Evolutionary conservation across 2,113 vertebrate genomes (phyloP).

Genomic region (Actinemys pallida): DNA sequence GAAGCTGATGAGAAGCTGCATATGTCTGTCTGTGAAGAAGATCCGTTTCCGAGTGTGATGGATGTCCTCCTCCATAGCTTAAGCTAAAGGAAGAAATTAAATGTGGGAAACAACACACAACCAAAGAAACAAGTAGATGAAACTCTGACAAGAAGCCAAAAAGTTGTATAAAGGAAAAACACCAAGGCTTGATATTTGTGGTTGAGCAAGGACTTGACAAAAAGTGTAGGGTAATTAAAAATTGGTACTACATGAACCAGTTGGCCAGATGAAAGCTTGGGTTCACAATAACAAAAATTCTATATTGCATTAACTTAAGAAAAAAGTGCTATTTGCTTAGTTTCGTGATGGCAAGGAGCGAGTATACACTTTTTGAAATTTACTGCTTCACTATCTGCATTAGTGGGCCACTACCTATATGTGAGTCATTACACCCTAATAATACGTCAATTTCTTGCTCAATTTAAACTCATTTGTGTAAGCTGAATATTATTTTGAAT

Average conservation of each 20-base stretch:
- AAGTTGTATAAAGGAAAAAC: background rate
- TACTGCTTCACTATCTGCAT: background rate
- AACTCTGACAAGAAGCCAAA: background rate
- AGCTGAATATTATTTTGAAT: background rate
- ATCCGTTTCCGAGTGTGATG: slow-evolving; percentile 91
- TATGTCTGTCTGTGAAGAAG: slow-evolving; percentile 93
- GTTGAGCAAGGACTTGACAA: background rate
- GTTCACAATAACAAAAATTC: background rate
- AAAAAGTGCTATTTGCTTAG: background rate
- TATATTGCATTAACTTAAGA: background rate
- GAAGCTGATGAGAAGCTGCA: slow-evolving; percentile 89
- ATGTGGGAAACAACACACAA: slow-evolving; percentile 54
- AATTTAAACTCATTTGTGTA: background rate
- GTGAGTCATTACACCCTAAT: background rate
- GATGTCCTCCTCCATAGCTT: slow-evolving; percentile 92
- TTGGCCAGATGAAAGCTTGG: background rate
- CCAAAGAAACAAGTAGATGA: background rate
- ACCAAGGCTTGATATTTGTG: background rate
- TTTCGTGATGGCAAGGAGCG: slow-evolving; percentile 2
- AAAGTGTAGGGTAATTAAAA: background rate
- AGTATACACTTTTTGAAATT: background rate
- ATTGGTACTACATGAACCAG: background rate
- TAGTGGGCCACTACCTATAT: background rate
- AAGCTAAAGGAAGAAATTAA: slow-evolving; percentile 80
- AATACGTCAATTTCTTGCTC: background rate